Evolutionary conservation across 2,888 invertebrate genomes (phyloP).

Genomic region (Stenchaetothrips biformis): DNA sequence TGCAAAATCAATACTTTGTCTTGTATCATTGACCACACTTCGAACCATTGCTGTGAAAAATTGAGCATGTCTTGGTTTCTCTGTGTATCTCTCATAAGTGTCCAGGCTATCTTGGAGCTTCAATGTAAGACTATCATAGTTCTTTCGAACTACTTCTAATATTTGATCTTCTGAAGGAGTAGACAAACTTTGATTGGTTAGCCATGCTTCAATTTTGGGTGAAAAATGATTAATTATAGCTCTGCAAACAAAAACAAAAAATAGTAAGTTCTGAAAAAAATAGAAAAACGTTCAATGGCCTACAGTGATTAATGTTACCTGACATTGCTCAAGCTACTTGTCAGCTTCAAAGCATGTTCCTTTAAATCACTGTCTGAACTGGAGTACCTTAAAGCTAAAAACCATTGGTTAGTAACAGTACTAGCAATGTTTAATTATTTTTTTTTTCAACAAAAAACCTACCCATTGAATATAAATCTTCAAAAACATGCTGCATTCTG

Average conservation of each 20-base stretch:
- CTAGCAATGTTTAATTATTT: too few species aligned
- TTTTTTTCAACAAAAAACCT: too few species aligned
- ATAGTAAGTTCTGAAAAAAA: neutral
- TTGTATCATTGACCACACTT: slow-evolving; percentile 67
- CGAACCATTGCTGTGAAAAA: slow-evolving; percentile 73
- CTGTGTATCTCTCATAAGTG: slow-evolving; percentile 86
- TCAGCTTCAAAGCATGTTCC: slow-evolving; percentile 80
- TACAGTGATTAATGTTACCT: slow-evolving; percentile 38
- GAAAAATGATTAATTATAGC: slow-evolving; percentile 96
- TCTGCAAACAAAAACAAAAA: slow-evolving; percentile 46
- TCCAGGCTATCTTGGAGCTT: slow-evolving; percentile 94
- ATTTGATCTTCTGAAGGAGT: slow-evolving; percentile 94
- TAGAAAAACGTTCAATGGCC: neutral
- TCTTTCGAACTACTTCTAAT: slow-evolving; percentile 87
- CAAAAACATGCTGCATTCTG: slow-evolving; percentile 90
- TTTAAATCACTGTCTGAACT: slow-evolving; percentile 80
- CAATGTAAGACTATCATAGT: slow-evolving; percentile 90
- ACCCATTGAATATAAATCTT: slow-evolving; percentile 94
- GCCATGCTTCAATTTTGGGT: slow-evolving; percentile 92
- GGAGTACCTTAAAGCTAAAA: slow-evolving; percentile 81
- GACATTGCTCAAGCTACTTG: slow-evolving; percentile 87
- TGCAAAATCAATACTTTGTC: slow-evolving; percentile 65
- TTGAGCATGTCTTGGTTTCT: slow-evolving; percentile 72
- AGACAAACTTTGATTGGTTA: slow-evolving; percentile 79
- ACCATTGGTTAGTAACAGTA: slow-evolving; percentile 22